These are phyloP conservation scores for Cherax quadricarinatus DNA, from an alignment of 1,140 invertebrate genomes.

Conservation along the genomic window DNA sequence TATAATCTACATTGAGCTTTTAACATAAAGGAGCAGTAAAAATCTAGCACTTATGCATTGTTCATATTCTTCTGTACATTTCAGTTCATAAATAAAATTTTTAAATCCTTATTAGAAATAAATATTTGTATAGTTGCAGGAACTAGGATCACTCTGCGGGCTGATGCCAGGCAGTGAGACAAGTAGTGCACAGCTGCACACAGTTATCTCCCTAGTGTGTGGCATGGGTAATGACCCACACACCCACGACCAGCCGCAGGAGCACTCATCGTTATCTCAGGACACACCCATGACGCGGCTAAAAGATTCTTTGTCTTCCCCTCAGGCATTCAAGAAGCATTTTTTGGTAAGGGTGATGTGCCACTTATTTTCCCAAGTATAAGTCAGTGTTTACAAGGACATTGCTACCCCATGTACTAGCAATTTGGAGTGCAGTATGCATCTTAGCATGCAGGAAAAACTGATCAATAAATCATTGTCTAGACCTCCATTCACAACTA, in stretches of 20 bases:
- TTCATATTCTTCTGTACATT: not conserved
- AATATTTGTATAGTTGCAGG: conserved; percentile 82
- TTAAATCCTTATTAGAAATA: not conserved
- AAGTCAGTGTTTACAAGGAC: no score
- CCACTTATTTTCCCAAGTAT: no score
- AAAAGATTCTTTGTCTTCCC: conserved; percentile 93
- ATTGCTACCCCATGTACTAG: no score
- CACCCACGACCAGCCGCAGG: conserved; percentile 47
- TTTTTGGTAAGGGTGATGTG: conserved; percentile 83
- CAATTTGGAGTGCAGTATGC: no score
- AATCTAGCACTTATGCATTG: not conserved
- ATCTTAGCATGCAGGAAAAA: no score
- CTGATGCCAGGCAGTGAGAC: conserved; percentile 90
- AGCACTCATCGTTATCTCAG: not conserved
- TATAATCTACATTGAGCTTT: no score
- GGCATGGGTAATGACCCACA: conserved; percentile 83
- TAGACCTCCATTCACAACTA: no score
- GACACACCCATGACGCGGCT: conserved; percentile 86
- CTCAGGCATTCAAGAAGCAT: conserved; percentile 91
- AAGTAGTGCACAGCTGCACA: conserved; percentile 91
- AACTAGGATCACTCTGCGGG: conserved; percentile 92
- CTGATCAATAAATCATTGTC: no score
- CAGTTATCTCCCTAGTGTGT: conserved; percentile 91
- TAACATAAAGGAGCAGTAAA: no score
- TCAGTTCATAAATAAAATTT: not conserved